Base-by-base conservation (phyloP, 2,888 invertebrate species). In the Drosophila phalerata region DNA sequence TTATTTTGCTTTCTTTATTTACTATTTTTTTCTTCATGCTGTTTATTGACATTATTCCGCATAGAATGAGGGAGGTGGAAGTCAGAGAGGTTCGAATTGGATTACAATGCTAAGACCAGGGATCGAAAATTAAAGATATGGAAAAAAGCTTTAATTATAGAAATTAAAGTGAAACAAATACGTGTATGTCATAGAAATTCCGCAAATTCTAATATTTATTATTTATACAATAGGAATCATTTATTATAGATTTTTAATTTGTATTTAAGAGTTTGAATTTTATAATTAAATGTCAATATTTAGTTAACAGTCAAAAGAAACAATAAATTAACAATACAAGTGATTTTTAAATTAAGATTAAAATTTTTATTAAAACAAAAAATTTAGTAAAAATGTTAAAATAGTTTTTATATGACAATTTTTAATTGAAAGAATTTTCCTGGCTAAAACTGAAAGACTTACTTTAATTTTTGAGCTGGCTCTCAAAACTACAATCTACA, bases 361-460 rank as follows among this genome's bases (percentile, higher is more conserved):
- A 2, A 22, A 28, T 28, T 6, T 28, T 0, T 6, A 6, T 4
- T 6, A 8, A 28, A 28, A 6, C 5, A 6, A 28, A 28, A 28
- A 28, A 28, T 6, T 6, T 28, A 6, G 6, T 28, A 28, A 6
- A 28, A 28, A 5, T 28, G 1, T 0, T 6, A 28, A 28, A 28
- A 6, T 8, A 28, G 28, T 28, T 28, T 28, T 5, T 28, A 28
- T 28, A 22, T 22, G 0, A 4, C 22, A 22, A 22, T 22, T 22
- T 22, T 22, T 3, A 13, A 2, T 34, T n/a, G 11, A 5, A 34
- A 34, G n/a, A n/a, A n/a, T n/a, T n/a, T 34, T n/a, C 6, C 37
- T 6, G 37, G 76, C 76, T 81, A 81, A 73, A 81, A 84, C 79
- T 84, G 69, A 84, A 68, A 74, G 66, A 73, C 83, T 83, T 83